Evolutionary conservation across 2,888 invertebrate genomes (phyloP).

Genomic region (Melieria picta): DNA sequence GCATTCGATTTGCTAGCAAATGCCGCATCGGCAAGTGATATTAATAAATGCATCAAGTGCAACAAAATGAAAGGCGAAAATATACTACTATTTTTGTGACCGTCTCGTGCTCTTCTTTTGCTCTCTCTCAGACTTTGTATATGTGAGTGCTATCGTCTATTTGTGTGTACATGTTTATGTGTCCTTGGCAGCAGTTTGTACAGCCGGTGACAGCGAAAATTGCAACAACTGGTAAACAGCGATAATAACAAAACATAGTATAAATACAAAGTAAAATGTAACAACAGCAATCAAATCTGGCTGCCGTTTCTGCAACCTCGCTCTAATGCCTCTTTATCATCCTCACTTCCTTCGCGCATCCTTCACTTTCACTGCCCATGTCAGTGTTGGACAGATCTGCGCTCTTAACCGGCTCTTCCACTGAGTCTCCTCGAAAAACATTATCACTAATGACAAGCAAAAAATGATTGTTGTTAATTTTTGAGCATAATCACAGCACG

Average conservation of each 20-base stretch:
- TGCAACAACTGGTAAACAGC: too few relatives aligned
- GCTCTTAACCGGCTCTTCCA: not conserved
- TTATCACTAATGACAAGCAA: not conserved
- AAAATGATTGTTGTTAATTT: not conserved
- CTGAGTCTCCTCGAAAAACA: not conserved
- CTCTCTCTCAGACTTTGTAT: not conserved
- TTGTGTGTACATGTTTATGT: constrained; percentile 3
- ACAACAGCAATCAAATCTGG: constrained; percentile 8
- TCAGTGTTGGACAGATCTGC: constrained; percentile 44
- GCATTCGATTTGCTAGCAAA: too few relatives aligned
- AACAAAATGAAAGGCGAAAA: too few relatives aligned
- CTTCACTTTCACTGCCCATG: constrained; percentile 46
- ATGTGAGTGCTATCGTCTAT: not conserved
- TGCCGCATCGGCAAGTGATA: too few relatives aligned
- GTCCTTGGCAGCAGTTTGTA: not conserved
- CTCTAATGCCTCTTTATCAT: constrained; percentile 42
- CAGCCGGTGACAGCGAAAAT: too few relatives aligned
- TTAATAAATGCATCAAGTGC: too few relatives aligned
- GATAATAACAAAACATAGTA: too few relatives aligned
- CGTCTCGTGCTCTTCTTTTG: too few relatives aligned
- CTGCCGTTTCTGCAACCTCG: not conserved
- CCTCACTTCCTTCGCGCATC: constrained; percentile 19
- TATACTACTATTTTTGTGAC: too few relatives aligned
- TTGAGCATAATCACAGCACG: too few relatives aligned
- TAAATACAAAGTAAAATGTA: not conserved